These are phyloP conservation scores for Scaptomyza pallida DNA, from an alignment of 1,140 invertebrate genomes.

Conservation along the genomic window DNA sequence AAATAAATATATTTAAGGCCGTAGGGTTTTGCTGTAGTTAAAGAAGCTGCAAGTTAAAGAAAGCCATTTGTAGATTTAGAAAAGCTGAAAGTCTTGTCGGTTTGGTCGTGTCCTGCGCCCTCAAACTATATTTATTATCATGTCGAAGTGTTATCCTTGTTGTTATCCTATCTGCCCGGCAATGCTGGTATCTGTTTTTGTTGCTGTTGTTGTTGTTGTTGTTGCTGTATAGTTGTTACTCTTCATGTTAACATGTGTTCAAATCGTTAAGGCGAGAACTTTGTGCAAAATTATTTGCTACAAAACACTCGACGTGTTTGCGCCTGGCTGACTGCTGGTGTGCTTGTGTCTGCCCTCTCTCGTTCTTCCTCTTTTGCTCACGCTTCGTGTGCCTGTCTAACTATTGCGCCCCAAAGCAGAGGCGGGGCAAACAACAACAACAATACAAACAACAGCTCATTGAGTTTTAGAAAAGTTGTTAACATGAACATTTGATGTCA, in stretches of 20 bases:
- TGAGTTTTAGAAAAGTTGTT: conserved; percentile 82
- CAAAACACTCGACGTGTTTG: conserved; percentile 80
- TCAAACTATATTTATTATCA: conserved; percentile 74
- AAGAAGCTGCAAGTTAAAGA: too few relatives aligned
- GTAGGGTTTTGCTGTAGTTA: too few relatives aligned
- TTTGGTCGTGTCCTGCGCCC: conserved; percentile 9
- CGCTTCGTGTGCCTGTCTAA: not conserved
- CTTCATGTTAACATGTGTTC: conserved; percentile 80
- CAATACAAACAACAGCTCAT: conserved; percentile 82
- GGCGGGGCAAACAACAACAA: conserved; percentile 69
- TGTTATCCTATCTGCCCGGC: conserved; percentile 45
- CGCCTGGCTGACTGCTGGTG: conserved; percentile 59
- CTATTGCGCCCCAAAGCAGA: conserved; percentile 1
- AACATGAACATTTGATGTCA: conserved; percentile 82
- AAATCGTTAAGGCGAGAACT: conserved; percentile 82
- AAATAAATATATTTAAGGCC: too few relatives aligned
- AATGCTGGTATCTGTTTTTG: conserved; percentile 10
- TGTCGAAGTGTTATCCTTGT: conserved; percentile 77
- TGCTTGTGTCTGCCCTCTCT: not conserved
- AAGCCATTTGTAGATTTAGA: not conserved
- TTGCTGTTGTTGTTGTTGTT: conserved; percentile 11
- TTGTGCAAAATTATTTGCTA: conserved; percentile 82
- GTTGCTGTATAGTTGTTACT: conserved; percentile 60
- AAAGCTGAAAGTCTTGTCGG: conserved; percentile 15
- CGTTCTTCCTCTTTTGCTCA: not conserved